Evolutionary conservation across 2,113 vertebrate genomes (phyloP), one percentile per base, ranked within the genome.

Genomic region (Gadus macrocephalus): DNA sequence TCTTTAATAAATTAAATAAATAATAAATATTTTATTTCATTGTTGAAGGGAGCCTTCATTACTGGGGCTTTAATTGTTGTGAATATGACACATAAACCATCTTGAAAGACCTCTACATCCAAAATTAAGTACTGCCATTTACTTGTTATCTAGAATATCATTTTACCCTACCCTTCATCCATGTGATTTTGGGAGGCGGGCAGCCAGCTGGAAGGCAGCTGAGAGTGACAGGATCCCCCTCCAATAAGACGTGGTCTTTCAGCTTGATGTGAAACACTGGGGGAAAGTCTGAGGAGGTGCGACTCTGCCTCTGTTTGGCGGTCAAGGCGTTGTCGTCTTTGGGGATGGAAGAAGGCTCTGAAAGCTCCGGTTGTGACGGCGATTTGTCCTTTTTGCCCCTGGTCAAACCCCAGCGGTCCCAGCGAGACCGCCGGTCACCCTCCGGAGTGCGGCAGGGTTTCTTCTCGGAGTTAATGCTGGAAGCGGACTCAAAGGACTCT

Each of bases 181-280:
- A 98, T 70, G 92, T 76, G 61, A 98, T 95, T 12, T 80, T 87
- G 20, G 96, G 96, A 12, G 88, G 89, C 0, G 96, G 96, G 82
- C 95, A 95, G 64, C 93, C 95, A 0, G 96, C 96, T 0, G 96
- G 95, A 17, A 97, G 94, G 83, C 96, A 98, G 85, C 92, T 95
- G 15, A 98, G 92, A 4, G 95, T 96, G 79, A 95, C 89, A 0
- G 94, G 86, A 14, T 97, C 95, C 0, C 95, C 95, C 76, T 98
- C 97, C 71, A 98, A 78, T 75, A 97, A 84, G 88, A 96, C 85
- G 80, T 95, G 94, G 89, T 98, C 96, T 88, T 93, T 96, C 78
- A 98, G 89, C 76, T 97, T 96, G 88, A 98, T 96, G 85, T 97
- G 96, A 90, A 98, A 98, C 78, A 97, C 84, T 0, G 97, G 96